phyloP scores from a whole-genome alignment of 2,797 vertebrate genomes.

The Tolypeutes matacus region DNA sequence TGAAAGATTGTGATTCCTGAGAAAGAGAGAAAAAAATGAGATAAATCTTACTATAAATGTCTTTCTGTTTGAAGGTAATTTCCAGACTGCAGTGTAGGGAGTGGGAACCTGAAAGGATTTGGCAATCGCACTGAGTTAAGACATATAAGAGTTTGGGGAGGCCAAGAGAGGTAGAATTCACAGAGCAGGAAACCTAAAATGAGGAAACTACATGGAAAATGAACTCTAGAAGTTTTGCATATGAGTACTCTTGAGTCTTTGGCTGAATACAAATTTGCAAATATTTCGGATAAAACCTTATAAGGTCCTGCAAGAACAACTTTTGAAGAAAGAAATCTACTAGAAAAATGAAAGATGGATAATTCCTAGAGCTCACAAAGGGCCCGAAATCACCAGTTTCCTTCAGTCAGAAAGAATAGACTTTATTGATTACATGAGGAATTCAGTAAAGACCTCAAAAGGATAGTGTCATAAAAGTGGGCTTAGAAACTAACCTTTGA shows the following conservation, averaged over 20 bases:
- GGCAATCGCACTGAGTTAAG: not conserved
- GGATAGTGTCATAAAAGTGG: not conserved
- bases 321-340: too few species aligned
- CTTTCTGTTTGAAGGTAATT: too few species aligned
- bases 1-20: not conserved
- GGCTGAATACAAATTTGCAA: too few species aligned
- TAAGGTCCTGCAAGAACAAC: too few species aligned
- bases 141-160: not conserved
- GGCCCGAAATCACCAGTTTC: too few species aligned
- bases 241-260: not conserved
- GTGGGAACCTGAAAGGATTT: not conserved
- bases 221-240: not conserved
- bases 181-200: not conserved
- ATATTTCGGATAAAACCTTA: too few species aligned
- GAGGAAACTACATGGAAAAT: not conserved
- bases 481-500: not conserved
- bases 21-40: too few species aligned
- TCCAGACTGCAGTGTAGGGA: too few species aligned
- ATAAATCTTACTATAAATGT: too few species aligned
- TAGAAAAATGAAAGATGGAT: too few species aligned
- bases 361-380: too few species aligned
- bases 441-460: not conserved
- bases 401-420: not conserved
- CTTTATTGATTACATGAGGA: not conserved
- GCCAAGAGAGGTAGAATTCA: not conserved